Percentiles rank a stretch among this genome's conserved stretches.
phyloP scores from a whole-genome alignment of 2,113 vertebrate species.

The Dipodomys spectabilis region DNA sequence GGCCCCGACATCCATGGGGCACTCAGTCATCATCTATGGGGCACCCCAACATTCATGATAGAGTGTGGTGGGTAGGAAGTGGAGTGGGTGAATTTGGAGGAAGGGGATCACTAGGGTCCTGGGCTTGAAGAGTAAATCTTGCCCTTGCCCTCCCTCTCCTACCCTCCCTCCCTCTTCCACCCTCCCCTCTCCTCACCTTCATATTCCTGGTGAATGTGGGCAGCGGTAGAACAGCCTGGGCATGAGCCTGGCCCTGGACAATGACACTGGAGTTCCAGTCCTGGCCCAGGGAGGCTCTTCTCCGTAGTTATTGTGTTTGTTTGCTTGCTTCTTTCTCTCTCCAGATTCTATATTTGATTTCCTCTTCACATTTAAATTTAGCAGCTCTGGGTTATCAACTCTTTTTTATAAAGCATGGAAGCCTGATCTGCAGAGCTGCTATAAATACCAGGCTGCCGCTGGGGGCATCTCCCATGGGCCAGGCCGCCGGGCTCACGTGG shows the following conservation, averaged over 20 bases:
- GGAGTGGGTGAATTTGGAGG: too few relatives aligned
- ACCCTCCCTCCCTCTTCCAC: neutral
- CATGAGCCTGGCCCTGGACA: too few relatives aligned
- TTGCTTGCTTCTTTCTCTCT: slow-evolving; percentile 57
- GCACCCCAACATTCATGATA: too few relatives aligned
- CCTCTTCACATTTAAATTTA: slow-evolving; percentile 65
- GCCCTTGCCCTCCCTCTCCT: neutral
- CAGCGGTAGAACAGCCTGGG: neutral
- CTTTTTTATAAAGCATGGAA: slow-evolving; percentile 25
- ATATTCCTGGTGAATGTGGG: neutral
- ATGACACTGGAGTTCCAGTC: too few relatives aligned
- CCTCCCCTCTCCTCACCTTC: fast-evolving
- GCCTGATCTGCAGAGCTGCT: neutral
- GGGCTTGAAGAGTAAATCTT: neutral
- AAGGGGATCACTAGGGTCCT: too few relatives aligned
- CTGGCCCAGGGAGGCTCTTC: neutral
- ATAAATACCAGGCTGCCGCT: neutral
- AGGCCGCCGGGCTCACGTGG: neutral
- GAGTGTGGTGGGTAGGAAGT: too few relatives aligned
- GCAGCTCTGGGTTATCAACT: slow-evolving; percentile 44
- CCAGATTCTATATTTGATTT: slow-evolving; percentile 58
- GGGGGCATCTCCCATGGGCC: neutral
- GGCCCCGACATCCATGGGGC: too few relatives aligned
- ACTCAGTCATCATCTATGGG: too few relatives aligned
- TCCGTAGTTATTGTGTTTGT: neutral